Evolutionary conservation across 2,113 vertebrate genomes (phyloP).

Genomic region (Trochalopteron elliotii): DNA sequence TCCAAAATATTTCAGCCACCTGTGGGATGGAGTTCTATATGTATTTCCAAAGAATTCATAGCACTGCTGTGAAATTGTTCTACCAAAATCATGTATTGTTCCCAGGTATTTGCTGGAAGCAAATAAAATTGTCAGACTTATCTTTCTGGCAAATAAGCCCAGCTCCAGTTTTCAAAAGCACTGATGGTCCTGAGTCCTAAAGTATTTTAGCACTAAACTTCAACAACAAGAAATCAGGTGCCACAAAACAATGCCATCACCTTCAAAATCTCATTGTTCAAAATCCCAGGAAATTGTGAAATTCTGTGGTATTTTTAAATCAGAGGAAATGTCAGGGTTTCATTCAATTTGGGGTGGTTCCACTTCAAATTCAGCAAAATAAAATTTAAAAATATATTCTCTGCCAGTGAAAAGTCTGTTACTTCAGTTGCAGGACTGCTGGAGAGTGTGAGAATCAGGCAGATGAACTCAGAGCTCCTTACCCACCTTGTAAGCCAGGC

Average conservation of each 20-base stretch:
- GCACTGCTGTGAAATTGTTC: not conserved
- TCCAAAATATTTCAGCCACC: not conserved
- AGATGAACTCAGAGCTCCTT: not conserved
- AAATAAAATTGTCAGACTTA: not conserved
- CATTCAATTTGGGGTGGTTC: not conserved
- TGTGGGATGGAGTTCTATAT: not conserved
- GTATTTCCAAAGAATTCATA: not conserved
- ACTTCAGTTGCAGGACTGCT: not conserved
- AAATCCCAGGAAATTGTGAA: not conserved
- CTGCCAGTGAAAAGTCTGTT: not conserved
- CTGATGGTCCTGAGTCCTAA: not conserved
- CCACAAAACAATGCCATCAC: not conserved
- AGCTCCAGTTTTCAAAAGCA: not conserved
- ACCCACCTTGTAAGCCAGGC: constrained; percentile 90
- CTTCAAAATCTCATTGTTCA: not conserved
- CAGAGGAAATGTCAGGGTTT: not conserved
- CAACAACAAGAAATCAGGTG: not conserved
- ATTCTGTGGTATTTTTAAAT: not conserved
- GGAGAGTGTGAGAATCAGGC: not conserved
- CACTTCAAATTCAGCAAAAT: not conserved
- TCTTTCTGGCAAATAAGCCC: not conserved
- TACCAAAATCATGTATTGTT: not conserved
- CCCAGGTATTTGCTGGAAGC: not conserved
- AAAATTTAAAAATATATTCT: not conserved
- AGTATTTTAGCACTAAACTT: not conserved